Conservation (phyloP, 2,888 invertebrate genomes). For the Strigamia maritima region DNA sequence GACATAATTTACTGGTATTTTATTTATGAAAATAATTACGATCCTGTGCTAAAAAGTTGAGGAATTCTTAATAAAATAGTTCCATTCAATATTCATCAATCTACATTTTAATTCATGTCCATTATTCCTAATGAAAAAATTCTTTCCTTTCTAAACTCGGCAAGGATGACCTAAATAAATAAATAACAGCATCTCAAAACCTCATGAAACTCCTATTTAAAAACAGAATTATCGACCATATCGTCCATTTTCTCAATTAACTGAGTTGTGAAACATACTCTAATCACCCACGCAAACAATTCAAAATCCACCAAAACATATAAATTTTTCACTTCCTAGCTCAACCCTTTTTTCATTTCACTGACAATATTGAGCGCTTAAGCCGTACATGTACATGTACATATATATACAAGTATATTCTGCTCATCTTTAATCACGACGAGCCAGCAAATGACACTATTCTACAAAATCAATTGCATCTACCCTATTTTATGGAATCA, state of each 20-base stretch:
- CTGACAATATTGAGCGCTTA: background rate
- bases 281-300: background rate
- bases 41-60: background rate
- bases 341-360: background rate
- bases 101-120: background rate
- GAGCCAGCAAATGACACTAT: background rate
- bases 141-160: background rate
- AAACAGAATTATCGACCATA: slow-evolving; percentile 17
- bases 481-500: background rate
- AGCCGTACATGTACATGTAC: background rate
- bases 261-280: background rate
- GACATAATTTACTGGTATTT: too few relatives aligned
- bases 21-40: too few relatives aligned
- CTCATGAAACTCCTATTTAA: background rate
- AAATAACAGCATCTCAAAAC: background rate
- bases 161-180: slow-evolving; percentile 5
- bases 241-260: slow-evolving; percentile 1
- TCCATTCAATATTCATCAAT: background rate
- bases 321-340: background rate
- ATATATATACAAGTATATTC: background rate
- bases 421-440: background rate
- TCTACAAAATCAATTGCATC: background rate
- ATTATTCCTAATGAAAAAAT: slow-evolving; percentile 17
- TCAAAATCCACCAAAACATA: background rate
- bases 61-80: background rate